Conservation (phyloP, 2,888 invertebrate genomes). For the Tiphia femorata region DNA sequence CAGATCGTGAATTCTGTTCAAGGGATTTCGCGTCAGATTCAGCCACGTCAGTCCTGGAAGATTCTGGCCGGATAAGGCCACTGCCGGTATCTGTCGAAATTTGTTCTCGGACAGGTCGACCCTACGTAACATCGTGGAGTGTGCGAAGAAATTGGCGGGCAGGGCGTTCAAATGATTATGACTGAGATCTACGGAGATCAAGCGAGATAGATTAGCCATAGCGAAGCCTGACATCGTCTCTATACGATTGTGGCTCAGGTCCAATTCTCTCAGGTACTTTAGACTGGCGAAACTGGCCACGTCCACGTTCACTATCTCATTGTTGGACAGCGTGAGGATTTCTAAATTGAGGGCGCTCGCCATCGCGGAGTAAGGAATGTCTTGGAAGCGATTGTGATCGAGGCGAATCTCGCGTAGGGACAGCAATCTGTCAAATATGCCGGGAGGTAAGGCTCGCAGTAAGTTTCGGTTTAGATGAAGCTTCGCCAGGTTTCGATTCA, state of each 20-base stretch:
- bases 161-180: slow-evolving; percentile 81
- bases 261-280: slow-evolving; percentile 80
- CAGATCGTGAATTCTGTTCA: slow-evolving; percentile 81
- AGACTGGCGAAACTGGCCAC: slow-evolving; percentile 83
- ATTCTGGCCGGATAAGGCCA: slow-evolving; percentile 81
- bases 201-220: slow-evolving; percentile 81
- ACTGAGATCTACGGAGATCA: slow-evolving; percentile 82
- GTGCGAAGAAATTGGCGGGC: slow-evolving; percentile 85
- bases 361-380: slow-evolving; percentile 84
- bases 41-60: slow-evolving; percentile 81
- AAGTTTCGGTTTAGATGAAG: slow-evolving; percentile 82
- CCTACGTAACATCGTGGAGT: slow-evolving; percentile 78
- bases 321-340: slow-evolving; percentile 77
- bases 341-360: slow-evolving; percentile 83
- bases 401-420: slow-evolving; percentile 83
- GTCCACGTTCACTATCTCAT: slow-evolving; percentile 79
- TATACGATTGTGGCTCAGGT: slow-evolving; percentile 82
- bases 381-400: slow-evolving; percentile 79
- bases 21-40: slow-evolving; percentile 87
- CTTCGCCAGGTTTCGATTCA: slow-evolving; percentile 82
- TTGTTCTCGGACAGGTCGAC: slow-evolving; percentile 85
- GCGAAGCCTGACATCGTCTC: slow-evolving; percentile 85
- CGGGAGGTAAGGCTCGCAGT: slow-evolving; percentile 78
- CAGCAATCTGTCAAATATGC: slow-evolving; percentile 80
- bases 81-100: slow-evolving; percentile 83